A percentile compares a stretch with the other conserved stretches of the same genome.
Conservation (phyloP, 64 coral and sea anemone genomes). For the Porites lutea region DNA sequence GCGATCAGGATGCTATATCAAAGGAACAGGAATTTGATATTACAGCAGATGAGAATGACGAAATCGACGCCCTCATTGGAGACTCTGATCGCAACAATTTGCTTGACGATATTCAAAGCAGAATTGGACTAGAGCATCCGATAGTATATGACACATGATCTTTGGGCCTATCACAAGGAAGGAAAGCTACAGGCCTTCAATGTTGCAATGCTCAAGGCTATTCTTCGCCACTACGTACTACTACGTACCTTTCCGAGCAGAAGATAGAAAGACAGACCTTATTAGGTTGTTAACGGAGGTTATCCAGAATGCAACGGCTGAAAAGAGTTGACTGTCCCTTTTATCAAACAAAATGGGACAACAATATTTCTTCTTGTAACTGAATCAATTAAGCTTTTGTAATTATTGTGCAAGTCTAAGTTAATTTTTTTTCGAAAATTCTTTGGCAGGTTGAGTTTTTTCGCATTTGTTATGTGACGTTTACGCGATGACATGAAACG, state of each 20-base stretch:
- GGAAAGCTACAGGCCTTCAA: constrained; percentile 10
- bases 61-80: not conserved
- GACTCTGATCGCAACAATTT: not conserved
- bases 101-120: not conserved
- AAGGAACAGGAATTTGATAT: not conserved
- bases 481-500: too few species aligned
- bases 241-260: not conserved
- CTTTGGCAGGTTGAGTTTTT: too few species aligned
- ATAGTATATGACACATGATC: constrained; percentile 37
- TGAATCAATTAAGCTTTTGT: too few species aligned
- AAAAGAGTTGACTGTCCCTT: not conserved
- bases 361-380: too few species aligned
- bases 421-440: too few species aligned
- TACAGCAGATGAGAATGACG: not conserved
- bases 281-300: not conserved
- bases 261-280: constrained; percentile 6
- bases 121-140: constrained; percentile 14
- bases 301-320: constrained; percentile 4
- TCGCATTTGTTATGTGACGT: too few species aligned
- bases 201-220: constrained; percentile 17
- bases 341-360: too few species aligned
- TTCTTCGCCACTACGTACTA: not conserved
- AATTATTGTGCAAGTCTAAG: too few species aligned
- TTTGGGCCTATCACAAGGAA: not conserved
- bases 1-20: not conserved